These are phyloP conservation scores for Dendrolimus pini DNA, from an alignment of 2,888 invertebrate species.

Conservation along the genomic window DNA sequence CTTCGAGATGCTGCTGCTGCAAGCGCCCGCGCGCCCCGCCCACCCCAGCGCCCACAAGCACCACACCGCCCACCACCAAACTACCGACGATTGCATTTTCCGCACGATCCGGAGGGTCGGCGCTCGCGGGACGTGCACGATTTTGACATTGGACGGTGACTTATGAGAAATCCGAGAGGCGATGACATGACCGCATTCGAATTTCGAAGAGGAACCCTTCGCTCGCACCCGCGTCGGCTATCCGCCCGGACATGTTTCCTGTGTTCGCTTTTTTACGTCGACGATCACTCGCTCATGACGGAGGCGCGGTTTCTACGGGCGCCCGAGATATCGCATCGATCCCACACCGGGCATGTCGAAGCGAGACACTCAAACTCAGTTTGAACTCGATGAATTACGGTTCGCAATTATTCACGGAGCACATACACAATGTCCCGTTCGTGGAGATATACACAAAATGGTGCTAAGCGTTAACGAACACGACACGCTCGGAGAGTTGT, in stretches of 20 bases:
- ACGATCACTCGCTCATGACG: slow-evolving; percentile 76
- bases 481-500: slow-evolving; percentile 66
- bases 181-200: slow-evolving; percentile 77
- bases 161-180: slow-evolving; percentile 74
- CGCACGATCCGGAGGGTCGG: slow-evolving; percentile 66
- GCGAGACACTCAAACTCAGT: slow-evolving; percentile 53
- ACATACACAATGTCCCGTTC: slow-evolving; percentile 75
- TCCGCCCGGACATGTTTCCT: slow-evolving; percentile 76
- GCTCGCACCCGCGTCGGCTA: slow-evolving; percentile 73
- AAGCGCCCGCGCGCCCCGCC: slow-evolving; percentile 40
- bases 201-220: slow-evolving; percentile 75
- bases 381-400: slow-evolving; percentile 45
- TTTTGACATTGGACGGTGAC: slow-evolving; percentile 76
- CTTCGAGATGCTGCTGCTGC: slow-evolving; percentile 73
- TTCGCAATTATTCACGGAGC: slow-evolving; percentile 66
- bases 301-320: slow-evolving; percentile 73
- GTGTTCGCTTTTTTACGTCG: slow-evolving; percentile 73
- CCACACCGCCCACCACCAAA: slow-evolving; percentile 70
- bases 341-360: slow-evolving; percentile 66
- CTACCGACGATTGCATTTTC: slow-evolving; percentile 73
- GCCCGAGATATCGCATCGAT: slow-evolving; percentile 71
- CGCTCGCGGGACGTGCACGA: slow-evolving; percentile 70
- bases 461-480: slow-evolving; percentile 59
- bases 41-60: slow-evolving; percentile 57
- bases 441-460: slow-evolving; percentile 73